phyloP scores from a whole-genome alignment of 2,888 invertebrate species.

The Dryobota labecula region DNA sequence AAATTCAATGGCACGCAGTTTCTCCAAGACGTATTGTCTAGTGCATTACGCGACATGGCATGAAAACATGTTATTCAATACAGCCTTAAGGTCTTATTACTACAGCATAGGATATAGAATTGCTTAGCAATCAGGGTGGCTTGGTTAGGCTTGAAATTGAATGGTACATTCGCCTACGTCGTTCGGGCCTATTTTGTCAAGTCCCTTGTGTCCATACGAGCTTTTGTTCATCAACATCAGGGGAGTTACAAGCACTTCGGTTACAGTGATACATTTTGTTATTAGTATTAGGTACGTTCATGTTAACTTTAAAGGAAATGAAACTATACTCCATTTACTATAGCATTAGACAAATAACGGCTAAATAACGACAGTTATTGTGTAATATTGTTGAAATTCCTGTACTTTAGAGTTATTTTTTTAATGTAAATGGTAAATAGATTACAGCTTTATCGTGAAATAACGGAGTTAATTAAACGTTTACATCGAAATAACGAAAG shows the following conservation, averaged over 20 bases:
- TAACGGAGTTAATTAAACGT: no score
- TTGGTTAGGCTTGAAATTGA: slow-evolving; percentile 43
- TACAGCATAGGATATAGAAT: slow-evolving; percentile 25
- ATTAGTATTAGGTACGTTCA: background rate
- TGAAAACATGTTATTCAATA: slow-evolving; percentile 18
- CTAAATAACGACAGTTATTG: no score
- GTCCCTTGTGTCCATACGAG: slow-evolving; percentile 22
- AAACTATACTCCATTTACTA: no score
- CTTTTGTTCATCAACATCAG: slow-evolving; percentile 22
- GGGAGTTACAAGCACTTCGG: slow-evolving; percentile 1
- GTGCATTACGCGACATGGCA: slow-evolving; percentile 54
- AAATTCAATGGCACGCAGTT: slow-evolving; percentile 72
- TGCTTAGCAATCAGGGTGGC: background rate
- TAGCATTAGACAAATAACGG: no score
- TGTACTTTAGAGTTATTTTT: no score
- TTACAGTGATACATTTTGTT: background rate
- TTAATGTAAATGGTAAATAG: no score
- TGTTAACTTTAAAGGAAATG: slow-evolving; percentile 1
- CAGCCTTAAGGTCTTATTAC: slow-evolving; percentile 9
- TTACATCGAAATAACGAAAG: no score
- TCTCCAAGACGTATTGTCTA: slow-evolving; percentile 76
- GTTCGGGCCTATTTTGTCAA: slow-evolving; percentile 37
- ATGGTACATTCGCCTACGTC: slow-evolving; percentile 48
- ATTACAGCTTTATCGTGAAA: no score
- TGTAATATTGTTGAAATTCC: no score